Evolutionary conservation across 2,797 vertebrate species (phyloP).

Genomic region (Scolopax rusticola): DNA sequence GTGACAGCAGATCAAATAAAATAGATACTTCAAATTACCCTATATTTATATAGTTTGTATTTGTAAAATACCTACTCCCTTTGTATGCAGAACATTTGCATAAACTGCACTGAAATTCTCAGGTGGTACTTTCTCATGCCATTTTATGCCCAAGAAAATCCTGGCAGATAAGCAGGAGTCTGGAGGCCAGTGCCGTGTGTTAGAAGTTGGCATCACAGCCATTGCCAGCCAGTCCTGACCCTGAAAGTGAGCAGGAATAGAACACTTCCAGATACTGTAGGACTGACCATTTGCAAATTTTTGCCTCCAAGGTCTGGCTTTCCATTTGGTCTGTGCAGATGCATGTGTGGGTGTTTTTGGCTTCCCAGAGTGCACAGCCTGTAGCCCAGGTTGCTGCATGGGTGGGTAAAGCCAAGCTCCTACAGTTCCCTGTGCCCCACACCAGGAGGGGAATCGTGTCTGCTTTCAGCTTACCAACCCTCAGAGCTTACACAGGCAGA

Average conservation of each 20-base stretch:
- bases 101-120: not conserved
- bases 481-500: not conserved
- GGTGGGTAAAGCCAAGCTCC: not conserved
- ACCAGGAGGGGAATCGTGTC: not conserved
- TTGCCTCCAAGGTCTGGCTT: not conserved
- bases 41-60: not conserved
- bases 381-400: too few species aligned
- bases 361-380: not conserved
- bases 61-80: not conserved
- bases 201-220: not conserved
- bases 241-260: not conserved
- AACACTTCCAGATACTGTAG: not conserved
- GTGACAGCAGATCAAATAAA: not conserved
- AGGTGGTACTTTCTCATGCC: not conserved
- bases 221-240: not conserved
- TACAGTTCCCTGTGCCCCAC: not conserved
- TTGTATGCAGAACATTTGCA: not conserved
- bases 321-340: not conserved
- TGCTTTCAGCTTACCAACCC: not conserved
- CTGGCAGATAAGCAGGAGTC: not conserved
- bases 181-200: not conserved
- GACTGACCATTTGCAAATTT: not conserved
- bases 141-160: not conserved
- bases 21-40: not conserved
- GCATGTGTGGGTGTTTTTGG: accelerated